phyloP scores from a whole-genome alignment of 2,113 vertebrate species.

The Podarcis cretensis region DNA sequence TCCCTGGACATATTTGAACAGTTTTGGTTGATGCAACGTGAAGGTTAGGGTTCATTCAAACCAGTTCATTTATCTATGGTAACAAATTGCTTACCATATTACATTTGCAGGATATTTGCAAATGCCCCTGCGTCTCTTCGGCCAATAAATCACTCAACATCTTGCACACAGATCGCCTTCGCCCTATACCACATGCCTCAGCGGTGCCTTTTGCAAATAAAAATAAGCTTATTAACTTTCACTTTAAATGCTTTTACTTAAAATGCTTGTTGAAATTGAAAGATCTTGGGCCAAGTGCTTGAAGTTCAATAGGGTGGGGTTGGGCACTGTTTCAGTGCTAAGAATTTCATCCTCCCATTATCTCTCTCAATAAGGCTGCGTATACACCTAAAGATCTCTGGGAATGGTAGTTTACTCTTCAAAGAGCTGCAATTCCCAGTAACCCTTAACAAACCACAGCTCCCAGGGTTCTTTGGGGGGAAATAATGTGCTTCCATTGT shows the following conservation, averaged over 20 bases:
- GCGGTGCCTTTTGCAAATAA: not conserved
- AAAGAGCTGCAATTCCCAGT: too few species aligned
- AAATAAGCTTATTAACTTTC: not conserved
- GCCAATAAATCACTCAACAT: not conserved
- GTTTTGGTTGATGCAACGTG: not conserved
- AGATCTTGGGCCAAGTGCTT: too few species aligned
- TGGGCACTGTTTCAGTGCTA: too few species aligned
- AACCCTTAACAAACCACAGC: too few species aligned
- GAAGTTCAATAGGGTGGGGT: too few species aligned
- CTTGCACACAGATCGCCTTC: not conserved
- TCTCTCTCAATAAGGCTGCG: not conserved
- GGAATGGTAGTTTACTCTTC: too few species aligned
- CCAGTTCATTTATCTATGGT: not conserved
- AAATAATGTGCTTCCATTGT: too few species aligned
- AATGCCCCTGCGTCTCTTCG: not conserved
- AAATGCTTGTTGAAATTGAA: too few species aligned
- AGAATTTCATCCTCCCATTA: not conserved
- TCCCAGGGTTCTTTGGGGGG: too few species aligned
- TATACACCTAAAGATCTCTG: not conserved
- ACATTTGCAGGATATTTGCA: not conserved
- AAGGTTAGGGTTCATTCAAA: not conserved
- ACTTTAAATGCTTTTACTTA: too few species aligned
- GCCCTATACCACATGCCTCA: not conserved
- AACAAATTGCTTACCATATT: not conserved
- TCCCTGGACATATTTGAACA: not conserved